These are phyloP conservation scores for Porites divaricata DNA, from an alignment of 92 coral and sea anemone species.

Conservation along the genomic window DNA sequence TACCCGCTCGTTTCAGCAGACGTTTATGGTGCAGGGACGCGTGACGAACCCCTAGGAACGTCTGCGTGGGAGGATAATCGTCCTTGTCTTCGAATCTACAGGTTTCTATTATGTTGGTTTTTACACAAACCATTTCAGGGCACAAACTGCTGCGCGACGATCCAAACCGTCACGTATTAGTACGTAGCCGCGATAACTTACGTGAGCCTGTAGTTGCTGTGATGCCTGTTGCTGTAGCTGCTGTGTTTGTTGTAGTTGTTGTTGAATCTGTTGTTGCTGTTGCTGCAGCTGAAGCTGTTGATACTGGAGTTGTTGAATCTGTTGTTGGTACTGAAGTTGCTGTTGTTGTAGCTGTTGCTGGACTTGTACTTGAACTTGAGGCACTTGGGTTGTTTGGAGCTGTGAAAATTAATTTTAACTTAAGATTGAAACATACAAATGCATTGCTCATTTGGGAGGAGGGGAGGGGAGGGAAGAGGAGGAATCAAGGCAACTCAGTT, in stretches of 20 bases:
- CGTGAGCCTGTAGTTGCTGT: constrained; percentile 51
- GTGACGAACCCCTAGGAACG: no score
- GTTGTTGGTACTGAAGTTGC: constrained; percentile 90
- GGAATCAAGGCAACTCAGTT: no score
- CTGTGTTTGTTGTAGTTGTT: constrained; percentile 85
- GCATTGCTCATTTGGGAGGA: no score
- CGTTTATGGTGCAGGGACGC: no score
- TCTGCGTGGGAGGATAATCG: no score
- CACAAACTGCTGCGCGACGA: not conserved
- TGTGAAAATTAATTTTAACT: not conserved
- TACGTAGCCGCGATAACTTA: not conserved
- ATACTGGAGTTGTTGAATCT: constrained; percentile 89
- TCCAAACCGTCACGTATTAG: not conserved
- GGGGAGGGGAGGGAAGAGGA: no score
- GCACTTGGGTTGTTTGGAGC: constrained; percentile 54
- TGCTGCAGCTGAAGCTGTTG: constrained; percentile 93
- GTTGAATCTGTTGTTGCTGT: constrained; percentile 89
- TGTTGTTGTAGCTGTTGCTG: constrained; percentile 86
- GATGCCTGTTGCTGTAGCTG: constrained; percentile 62
- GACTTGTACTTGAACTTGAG: constrained; percentile 67
- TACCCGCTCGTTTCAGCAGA: no score
- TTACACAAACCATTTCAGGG: not conserved
- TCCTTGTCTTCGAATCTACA: no score
- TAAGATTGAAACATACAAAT: no score
- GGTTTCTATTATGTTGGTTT: not conserved